Evolutionary conservation across 2,113 vertebrate genomes (phyloP), one percentile per base, ranked within the genome.

Genomic region (Hepsetus odoe): DNA sequence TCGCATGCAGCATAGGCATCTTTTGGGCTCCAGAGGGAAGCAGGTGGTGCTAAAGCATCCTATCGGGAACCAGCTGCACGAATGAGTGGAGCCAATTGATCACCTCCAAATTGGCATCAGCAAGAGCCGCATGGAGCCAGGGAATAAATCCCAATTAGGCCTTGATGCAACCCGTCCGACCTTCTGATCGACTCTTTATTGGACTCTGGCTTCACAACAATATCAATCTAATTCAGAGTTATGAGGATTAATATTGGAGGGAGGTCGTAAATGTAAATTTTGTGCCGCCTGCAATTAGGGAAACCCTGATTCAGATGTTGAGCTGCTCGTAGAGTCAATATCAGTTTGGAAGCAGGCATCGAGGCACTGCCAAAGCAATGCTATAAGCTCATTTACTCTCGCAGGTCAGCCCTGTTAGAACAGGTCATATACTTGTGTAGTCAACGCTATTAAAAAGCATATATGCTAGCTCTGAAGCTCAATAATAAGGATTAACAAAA

Each of bases 141-240:
- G 5, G 59, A 70, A 87, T 88, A 82, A 87, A 89, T 89, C 83
- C 85, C 66, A 64, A 80, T 85, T 85, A 87, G 74, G 49, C 38
- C 62, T 14, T 28, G 66, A 85, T 84, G 75, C 59, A 76, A 72
- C 84, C 80, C 87, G 81, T 83, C 80, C 2, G 30, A 46, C 56
- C 80, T 69, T 30, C 51, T 81, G 85, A 87, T 86, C 68, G 74
- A 86, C 71, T 83, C 30, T 59, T 85, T 83, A 76, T 74, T 81
- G 80, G 61, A 33, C 12, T 3, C 65, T 65, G 65, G 67, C 72
- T 40, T 67, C 79, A 79, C 80, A 85, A 85, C 77, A 82, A 80
- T 83, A 88, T 86, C 80, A 84, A 72, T 88, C 82, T 85, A 74
- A 84, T 82, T 49, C 65, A 26, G 32, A 12, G 9, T 83, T 85